Conservation (phyloP, 2,797 vertebrate genomes). For the Antrozous pallidus region DNA sequence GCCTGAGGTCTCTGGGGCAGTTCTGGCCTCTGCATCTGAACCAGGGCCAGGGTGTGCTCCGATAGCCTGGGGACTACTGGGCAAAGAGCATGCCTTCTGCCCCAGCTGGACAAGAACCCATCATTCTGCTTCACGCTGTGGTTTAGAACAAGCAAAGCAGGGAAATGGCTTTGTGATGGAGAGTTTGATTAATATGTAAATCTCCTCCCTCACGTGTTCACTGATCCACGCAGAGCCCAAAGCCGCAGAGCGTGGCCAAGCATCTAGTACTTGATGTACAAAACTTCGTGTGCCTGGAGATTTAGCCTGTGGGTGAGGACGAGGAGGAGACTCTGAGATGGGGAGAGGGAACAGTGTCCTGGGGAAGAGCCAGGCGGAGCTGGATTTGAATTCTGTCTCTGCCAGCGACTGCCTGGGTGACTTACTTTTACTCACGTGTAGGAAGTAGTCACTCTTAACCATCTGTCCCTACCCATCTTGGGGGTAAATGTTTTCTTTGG, state of each 20-base stretch:
- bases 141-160: neutral
- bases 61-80: neutral
- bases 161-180: conserved; percentile 18
- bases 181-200: conserved; percentile 15
- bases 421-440: neutral
- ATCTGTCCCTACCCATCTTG: neutral
- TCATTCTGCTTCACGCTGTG: conserved; percentile 62
- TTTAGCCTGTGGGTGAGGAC: conserved; percentile 24
- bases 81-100: neutral
- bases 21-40: neutral
- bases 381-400: neutral
- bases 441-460: neutral
- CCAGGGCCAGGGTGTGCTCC: neutral
- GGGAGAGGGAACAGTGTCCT: neutral
- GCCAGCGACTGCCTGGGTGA: neutral
- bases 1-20: neutral
- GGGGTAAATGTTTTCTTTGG: neutral
- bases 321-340: neutral
- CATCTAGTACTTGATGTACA: neutral
- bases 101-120: conserved; percentile 62
- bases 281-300: conserved; percentile 5
- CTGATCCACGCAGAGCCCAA: neutral
- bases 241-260: conserved; percentile 18
- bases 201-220: conserved; percentile 63
- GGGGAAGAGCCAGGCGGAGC: neutral